Percentiles rank a stretch among this genome's conserved stretches.
Conservation (phyloP, 1,140 invertebrate species). For the Platorchestia sp. region DNA sequence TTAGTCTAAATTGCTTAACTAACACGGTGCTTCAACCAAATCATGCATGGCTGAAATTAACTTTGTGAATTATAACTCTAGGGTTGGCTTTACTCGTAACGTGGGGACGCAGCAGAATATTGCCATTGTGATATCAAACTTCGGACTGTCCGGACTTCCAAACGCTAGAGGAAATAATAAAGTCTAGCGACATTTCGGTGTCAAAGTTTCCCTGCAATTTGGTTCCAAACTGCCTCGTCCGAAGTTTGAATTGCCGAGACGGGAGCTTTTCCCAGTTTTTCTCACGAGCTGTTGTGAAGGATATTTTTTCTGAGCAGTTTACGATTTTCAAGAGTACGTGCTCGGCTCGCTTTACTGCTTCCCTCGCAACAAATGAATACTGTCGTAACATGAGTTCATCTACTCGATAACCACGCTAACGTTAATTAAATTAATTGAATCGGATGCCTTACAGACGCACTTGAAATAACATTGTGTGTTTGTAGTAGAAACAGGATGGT, state of each 20-base stretch:
- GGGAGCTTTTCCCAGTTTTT: background rate
- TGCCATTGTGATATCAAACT: background rate
- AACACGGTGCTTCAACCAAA: no score
- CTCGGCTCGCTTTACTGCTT: background rate
- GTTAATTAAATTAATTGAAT: no score
- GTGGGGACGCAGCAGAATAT: background rate
- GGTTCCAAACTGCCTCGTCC: background rate
- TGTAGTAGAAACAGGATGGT: no score
- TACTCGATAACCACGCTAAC: no score
- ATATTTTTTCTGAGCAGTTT: background rate
- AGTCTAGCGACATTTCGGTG: background rate
- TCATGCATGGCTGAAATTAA: no score
- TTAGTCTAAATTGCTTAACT: no score
- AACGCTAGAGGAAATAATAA: background rate
- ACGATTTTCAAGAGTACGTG: background rate
- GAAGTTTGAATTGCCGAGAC: background rate
- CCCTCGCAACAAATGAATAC: background rate
- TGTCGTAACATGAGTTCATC: no score
- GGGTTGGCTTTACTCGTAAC: no score
- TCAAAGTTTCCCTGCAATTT: background rate
- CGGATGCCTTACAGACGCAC: no score
- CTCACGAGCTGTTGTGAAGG: background rate
- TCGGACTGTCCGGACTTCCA: background rate
- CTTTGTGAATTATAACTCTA: no score
- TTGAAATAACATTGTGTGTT: no score